These are phyloP conservation scores for Petrolisthes manimaculis DNA, from an alignment of 2,888 invertebrate genomes.

Conservation along the genomic window DNA sequence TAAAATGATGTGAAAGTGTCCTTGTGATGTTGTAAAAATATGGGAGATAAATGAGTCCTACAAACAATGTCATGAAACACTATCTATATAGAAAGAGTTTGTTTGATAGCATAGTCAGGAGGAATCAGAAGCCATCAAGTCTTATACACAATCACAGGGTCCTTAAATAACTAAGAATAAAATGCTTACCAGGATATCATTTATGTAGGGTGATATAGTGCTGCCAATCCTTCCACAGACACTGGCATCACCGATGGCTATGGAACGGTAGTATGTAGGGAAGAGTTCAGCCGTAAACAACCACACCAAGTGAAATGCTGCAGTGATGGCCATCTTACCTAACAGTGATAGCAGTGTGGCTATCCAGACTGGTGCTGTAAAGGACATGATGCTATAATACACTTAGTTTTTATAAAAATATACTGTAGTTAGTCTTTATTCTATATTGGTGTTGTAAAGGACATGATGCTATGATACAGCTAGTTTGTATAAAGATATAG, in stretches of 20 bases:
- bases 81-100: too few relatives aligned
- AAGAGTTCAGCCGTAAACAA: conserved; percentile 52
- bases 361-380: background rate
- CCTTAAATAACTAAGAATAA: background rate
- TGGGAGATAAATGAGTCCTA: too few relatives aligned
- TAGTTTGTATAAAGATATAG: too few relatives aligned
- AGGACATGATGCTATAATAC: background rate
- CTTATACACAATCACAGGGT: background rate
- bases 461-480: too few relatives aligned
- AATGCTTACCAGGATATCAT: conserved; percentile 35
- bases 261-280: conserved; percentile 46
- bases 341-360: conserved; percentile 32
- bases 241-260: conserved; percentile 48
- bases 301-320: conserved; percentile 57
- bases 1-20: too few relatives aligned
- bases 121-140: too few relatives aligned
- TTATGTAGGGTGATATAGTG: conserved; percentile 54
- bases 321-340: conserved; percentile 56
- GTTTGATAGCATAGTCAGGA: too few relatives aligned
- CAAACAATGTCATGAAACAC: too few relatives aligned
- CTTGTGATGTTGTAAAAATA: too few relatives aligned
- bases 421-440: background rate
- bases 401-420: background rate
- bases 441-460: too few relatives aligned
- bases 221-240: conserved; percentile 48